Evolutionary conservation across 2,113 vertebrate genomes (phyloP).

Genomic region (Eulacestoma nigropectus): DNA sequence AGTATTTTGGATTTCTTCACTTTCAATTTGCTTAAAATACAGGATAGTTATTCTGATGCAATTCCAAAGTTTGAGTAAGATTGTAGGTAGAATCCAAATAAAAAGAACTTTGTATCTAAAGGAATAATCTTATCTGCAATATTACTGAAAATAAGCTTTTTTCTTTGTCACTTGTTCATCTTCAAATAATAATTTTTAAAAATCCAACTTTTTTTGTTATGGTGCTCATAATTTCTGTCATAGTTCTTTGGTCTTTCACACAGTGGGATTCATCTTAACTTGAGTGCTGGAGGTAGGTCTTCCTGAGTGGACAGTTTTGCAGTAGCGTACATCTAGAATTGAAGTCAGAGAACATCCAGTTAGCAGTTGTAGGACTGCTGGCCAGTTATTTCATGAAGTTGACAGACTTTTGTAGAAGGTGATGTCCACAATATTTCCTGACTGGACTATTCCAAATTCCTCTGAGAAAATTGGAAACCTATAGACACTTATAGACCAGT

Average conservation of each 20-base stretch:
- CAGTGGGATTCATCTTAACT: not conserved
- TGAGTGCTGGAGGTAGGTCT: not conserved
- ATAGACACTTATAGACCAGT: not conserved
- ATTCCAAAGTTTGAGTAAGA: not conserved
- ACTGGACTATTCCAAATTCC: not conserved
- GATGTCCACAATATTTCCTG: not conserved
- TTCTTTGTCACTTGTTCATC: not conserved
- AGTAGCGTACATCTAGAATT: not conserved
- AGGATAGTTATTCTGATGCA: not conserved
- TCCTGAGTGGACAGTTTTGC: not conserved
- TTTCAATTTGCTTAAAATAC: not conserved
- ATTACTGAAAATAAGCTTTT: not conserved
- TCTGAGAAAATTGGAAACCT: not conserved
- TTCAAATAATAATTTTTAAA: not conserved
- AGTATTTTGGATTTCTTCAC: not conserved
- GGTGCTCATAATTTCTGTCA: not conserved
- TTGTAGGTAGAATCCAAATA: not conserved
- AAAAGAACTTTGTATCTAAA: not conserved
- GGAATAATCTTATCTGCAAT: not conserved
- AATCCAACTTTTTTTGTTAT: rapidly evolving
- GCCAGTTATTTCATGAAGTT: not conserved
- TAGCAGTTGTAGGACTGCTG: not conserved
- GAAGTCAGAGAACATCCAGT: not conserved
- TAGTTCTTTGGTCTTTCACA: not conserved
- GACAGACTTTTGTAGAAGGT: not conserved